phyloP scores from a whole-genome alignment of 1,140 invertebrate genomes.

The Brachionus manjavacas region DNA sequence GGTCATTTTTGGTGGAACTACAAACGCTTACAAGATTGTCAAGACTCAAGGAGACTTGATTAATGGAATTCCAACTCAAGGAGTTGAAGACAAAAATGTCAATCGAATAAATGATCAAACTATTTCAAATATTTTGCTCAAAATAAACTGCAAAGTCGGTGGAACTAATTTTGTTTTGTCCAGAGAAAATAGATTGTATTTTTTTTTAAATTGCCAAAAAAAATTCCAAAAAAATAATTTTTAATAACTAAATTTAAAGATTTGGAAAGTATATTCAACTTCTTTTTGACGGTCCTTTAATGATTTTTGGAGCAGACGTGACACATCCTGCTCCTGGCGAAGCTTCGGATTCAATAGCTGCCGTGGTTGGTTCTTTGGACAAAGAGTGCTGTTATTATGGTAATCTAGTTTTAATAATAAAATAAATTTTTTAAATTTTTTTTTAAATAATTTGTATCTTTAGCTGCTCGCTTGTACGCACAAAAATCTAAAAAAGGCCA shows the following conservation, averaged over 20 bases:
- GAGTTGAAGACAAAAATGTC: constrained; percentile 98
- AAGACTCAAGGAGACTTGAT: constrained; percentile 98
- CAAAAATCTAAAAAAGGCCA: constrained; percentile 26
- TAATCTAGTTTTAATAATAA: neutral
- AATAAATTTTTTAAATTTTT: neutral
- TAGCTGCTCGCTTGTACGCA: neutral
- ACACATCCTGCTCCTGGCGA: constrained; percentile 99
- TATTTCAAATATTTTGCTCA: constrained; percentile 96
- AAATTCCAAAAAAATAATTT: neutral
- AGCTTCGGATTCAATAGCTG: constrained; percentile 95
- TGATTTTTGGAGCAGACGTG: constrained; percentile 97
- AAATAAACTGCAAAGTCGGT: constrained; percentile 98
- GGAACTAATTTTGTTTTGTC: constrained; percentile 94
- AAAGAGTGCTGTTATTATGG: constrained; percentile 41
- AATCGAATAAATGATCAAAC: constrained; percentile 99
- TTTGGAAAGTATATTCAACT: constrained; percentile 11
- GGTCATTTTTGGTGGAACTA: constrained; percentile 54
- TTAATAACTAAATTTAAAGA: neutral
- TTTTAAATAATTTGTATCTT: neutral
- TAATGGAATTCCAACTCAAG: constrained; percentile 98
- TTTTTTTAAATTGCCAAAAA: neutral
- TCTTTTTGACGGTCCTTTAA: constrained; percentile 96
- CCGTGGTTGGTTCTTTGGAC: constrained; percentile 59
- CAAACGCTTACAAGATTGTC: constrained; percentile 97
- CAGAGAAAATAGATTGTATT: neutral